Evolutionary conservation across 2,888 invertebrate genomes (phyloP).

Genomic region (Cartodere bifasciata): DNA sequence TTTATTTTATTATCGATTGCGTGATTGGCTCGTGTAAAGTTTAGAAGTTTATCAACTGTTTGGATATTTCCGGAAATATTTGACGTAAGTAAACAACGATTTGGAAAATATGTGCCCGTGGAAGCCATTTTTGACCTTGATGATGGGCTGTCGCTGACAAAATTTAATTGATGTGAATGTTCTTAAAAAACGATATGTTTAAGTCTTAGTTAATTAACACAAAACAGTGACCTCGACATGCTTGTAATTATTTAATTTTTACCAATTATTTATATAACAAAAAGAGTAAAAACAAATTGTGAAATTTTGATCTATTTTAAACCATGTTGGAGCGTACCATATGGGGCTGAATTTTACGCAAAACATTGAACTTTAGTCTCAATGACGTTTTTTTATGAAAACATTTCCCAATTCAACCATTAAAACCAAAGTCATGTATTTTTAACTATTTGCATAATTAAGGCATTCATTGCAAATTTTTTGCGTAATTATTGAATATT

Average conservation of each 20-base stretch:
- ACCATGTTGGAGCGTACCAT: slow-evolving; percentile 2
- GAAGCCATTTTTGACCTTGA: too few relatives aligned
- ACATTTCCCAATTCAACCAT: neutral
- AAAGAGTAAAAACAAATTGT: neutral
- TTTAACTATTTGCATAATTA: neutral
- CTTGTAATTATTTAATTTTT: slow-evolving; percentile 1
- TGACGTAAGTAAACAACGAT: slow-evolving; percentile 2
- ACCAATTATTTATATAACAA: neutral
- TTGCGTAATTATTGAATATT: too few relatives aligned
- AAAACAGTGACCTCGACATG: neutral
- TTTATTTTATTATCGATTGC: too few relatives aligned
- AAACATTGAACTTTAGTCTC: slow-evolving; percentile 1
- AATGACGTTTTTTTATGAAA: neutral
- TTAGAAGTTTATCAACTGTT: too few relatives aligned
- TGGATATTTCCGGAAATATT: too few relatives aligned
- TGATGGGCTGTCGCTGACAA: too few relatives aligned
- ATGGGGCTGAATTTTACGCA: slow-evolving; percentile 4
- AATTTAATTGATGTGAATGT: too few relatives aligned
- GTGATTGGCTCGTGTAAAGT: too few relatives aligned
- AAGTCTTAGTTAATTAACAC: neutral
- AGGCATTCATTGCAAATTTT: neutral
- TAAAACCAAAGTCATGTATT: slow-evolving; percentile 1
- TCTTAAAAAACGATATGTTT: slow-evolving; percentile 2
- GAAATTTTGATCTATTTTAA: slow-evolving; percentile 1
- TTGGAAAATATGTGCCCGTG: too few relatives aligned